Base-by-base conservation (phyloP, 1,140 invertebrate genomes). In the Wiebesia pumilae region DNA sequence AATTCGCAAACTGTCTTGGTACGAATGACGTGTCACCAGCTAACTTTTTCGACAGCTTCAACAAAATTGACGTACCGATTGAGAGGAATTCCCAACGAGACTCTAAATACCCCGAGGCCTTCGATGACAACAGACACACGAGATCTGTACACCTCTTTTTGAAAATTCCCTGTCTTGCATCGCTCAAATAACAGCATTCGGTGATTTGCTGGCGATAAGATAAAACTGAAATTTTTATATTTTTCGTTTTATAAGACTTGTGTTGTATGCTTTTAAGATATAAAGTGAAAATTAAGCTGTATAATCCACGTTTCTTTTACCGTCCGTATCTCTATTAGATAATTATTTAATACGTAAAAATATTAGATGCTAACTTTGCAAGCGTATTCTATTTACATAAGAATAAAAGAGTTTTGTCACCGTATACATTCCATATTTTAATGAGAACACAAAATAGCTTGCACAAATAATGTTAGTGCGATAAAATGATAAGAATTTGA, bases 1-100 rank as follows among this genome's bases (percentile, higher is more conserved):
- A 33, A 84, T 77, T 40, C 27, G 33, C 71, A 83, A 83, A 62
- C 81, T 83, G 54, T 83, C 82, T 77, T 75, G 35, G 47, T 77
- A 77, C 43, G 54, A 83, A 83, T 83, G 77, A 83, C 67, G n/a
- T 77, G 82, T 75, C 82, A 77, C 3, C 35, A 24, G 24, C 14
- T 12, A 75, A 58, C 47, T 83, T 77, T 83, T 83, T 47, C 69
- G 35, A 62, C 33, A 83, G 71, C n/a, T 73, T 40, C 12, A 73
- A 77, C 43, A 58, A 83, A 82, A 82, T 83, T 83, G 54, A 78
- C 38, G 54, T 65, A 24, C 51, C 71, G 33, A 83, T 83, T 21
- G 40, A 82, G 27, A 73, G 30, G 35, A 69, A 69, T 81, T 81
- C 19, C 43, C 47, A 83, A 83, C 47, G 67, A 83, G 73, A 83